Evolutionary conservation across 2,888 invertebrate genomes (phyloP).

Genomic region (Ormyrus labotus): DNA sequence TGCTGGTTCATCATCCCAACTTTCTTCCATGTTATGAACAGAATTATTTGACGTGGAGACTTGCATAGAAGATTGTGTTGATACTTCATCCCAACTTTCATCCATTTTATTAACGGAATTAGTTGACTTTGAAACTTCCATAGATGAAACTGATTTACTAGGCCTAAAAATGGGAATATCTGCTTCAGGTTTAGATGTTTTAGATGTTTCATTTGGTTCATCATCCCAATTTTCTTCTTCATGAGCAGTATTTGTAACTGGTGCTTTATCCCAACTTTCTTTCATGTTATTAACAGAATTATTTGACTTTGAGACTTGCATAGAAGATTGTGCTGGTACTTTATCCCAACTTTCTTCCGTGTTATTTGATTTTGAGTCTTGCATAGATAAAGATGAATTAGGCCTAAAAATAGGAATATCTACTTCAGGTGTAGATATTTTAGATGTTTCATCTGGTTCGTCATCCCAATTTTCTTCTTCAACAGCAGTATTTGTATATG

Average conservation of each 20-base stretch:
- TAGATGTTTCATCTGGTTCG: not conserved
- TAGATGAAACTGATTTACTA: not conserved
- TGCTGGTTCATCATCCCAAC: slow-evolving; percentile 44
- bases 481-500: not conserved
- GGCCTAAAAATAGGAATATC: slow-evolving; percentile 35
- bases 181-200: not conserved
- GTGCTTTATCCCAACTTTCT: no score
- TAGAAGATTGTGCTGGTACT: not conserved
- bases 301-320: not conserved
- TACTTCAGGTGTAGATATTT: not conserved
- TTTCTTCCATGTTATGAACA: slow-evolving; percentile 35
- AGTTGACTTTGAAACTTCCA: not conserved
- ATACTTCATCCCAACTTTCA: no score
- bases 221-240: slow-evolving; percentile 42
- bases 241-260: not conserved
- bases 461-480: slow-evolving; percentile 43
- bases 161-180: slow-evolving; percentile 23
- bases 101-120: slow-evolving; percentile 2
- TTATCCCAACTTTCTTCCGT: not conserved
- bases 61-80: no score
- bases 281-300: slow-evolving; percentile 2
- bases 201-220: slow-evolving; percentile 16
- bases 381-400: slow-evolving; percentile 11
- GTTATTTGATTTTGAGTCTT: not conserved
- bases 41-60: not conserved